phyloP scores from a whole-genome alignment of 2,888 invertebrate species.

The Candidula unifasciata region DNA sequence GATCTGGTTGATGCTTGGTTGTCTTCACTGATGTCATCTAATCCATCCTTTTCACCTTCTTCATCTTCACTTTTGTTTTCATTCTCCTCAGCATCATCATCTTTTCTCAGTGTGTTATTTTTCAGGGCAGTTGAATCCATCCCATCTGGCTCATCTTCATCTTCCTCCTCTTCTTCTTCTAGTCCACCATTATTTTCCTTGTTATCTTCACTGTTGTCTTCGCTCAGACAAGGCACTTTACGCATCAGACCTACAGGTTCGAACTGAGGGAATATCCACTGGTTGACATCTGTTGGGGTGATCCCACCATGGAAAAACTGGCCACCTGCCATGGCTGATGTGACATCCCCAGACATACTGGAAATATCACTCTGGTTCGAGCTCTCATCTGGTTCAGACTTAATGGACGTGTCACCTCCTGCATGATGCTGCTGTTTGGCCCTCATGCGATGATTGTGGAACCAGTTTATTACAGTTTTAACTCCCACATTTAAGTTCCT shows the following conservation, averaged over 20 bases:
- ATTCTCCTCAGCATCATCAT: slow-evolving; percentile 5
- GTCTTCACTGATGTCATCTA: slow-evolving; percentile 48
- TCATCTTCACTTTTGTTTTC: slow-evolving; percentile 17
- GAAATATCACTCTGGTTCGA: slow-evolving; percentile 73
- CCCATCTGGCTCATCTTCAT: slow-evolving; percentile 53
- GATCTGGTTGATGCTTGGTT: slow-evolving; percentile 51
- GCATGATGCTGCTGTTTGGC: slow-evolving; percentile 82
- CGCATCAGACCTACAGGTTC: slow-evolving; percentile 64
- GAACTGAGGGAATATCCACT: slow-evolving; percentile 77
- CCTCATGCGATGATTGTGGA: slow-evolving; percentile 99
- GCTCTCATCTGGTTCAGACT: slow-evolving; percentile 70
- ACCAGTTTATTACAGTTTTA: slow-evolving; percentile 99
- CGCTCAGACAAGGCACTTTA: slow-evolving; percentile 44
- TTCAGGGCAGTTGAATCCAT: slow-evolving; percentile 24
- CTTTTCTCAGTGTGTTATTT: slow-evolving; percentile 36
- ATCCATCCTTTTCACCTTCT: slow-evolving; percentile 28
- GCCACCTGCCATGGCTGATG: slow-evolving; percentile 57
- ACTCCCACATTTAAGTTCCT: slow-evolving; percentile 93
- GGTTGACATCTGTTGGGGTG: slow-evolving; percentile 58
- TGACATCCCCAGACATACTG: slow-evolving; percentile 66
- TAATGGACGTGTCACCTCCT: slow-evolving; percentile 55
- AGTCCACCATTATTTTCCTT: slow-evolving; percentile 48
- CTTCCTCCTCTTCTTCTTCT: slow-evolving; percentile 47
- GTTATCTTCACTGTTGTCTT: slow-evolving; percentile 50
- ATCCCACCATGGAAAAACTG: slow-evolving; percentile 33